These are phyloP conservation scores for Tylochromis polylepis DNA, from an alignment of 2,113 vertebrate species.

Conservation along the genomic window DNA sequence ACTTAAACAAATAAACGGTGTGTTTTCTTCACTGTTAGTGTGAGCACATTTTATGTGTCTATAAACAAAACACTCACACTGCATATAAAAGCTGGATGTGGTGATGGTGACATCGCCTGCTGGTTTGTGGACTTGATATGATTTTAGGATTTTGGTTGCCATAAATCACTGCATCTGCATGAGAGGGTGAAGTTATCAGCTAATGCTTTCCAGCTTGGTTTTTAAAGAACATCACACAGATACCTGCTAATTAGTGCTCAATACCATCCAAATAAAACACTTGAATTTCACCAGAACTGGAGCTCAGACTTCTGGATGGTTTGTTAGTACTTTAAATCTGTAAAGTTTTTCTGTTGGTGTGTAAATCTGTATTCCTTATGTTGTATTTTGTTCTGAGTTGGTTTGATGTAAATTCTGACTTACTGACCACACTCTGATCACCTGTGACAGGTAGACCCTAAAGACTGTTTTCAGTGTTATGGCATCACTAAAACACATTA, in stretches of 20 bases:
- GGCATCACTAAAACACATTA: neutral
- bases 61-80: neutral
- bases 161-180: neutral
- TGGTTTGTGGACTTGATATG: no score
- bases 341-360: no score
- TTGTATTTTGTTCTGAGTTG: neutral
- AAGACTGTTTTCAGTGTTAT: neutral
- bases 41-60: neutral
- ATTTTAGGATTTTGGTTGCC: no score
- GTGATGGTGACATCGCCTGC: neutral
- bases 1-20: neutral
- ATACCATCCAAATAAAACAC: neutral
- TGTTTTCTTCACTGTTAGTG: neutral
- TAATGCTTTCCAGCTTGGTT: neutral
- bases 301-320: neutral
- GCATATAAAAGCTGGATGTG: neutral
- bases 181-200: neutral
- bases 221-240: neutral
- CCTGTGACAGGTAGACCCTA: no score
- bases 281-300: rapidly evolving
- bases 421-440: neutral
- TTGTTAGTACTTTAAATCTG: neutral
- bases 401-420: neutral
- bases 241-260: neutral
- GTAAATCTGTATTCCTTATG: neutral